Percentiles rank a stretch among this genome's conserved stretches.
Evolutionary conservation across 2,797 vertebrate species (phyloP).

Genomic region (Microctenopoma lineatum): DNA sequence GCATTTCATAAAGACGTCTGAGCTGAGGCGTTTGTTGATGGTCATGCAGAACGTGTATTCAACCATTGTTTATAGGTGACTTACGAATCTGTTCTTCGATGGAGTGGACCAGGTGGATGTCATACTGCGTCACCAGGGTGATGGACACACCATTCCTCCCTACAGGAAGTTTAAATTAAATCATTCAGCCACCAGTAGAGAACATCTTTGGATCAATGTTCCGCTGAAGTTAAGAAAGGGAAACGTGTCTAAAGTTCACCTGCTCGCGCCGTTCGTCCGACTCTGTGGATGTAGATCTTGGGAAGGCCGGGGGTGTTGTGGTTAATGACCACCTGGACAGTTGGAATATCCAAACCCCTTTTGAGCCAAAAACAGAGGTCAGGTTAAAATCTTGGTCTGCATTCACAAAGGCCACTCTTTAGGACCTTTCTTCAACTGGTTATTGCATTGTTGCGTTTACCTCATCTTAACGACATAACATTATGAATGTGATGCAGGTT

Average conservation of each 20-base stretch:
- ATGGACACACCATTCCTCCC: slow-evolving; percentile 91
- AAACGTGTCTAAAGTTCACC: slow-evolving; percentile 74
- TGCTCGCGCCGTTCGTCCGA: slow-evolving; percentile 95
- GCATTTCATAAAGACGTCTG: too few relatives aligned
- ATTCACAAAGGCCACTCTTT: too few relatives aligned
- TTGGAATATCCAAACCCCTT: slow-evolving; percentile 96
- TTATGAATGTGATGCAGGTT: too few relatives aligned
- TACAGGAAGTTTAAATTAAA: slow-evolving; percentile 54
- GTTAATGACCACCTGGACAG: slow-evolving; percentile 95
- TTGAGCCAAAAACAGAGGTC: neutral
- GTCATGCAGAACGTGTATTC: too few relatives aligned
- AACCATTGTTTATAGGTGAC: slow-evolving; percentile 28
- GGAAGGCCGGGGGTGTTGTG: slow-evolving; percentile 96
- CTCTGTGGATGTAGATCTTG: slow-evolving; percentile 96
- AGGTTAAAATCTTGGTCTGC: too few relatives aligned
- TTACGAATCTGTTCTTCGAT: slow-evolving; percentile 92
- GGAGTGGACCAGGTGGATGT: slow-evolving; percentile 93
- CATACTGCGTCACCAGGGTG: slow-evolving; percentile 96
- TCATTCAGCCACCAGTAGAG: neutral
- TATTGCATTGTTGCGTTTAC: too few relatives aligned
- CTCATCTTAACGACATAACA: too few relatives aligned
- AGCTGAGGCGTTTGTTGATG: too few relatives aligned
- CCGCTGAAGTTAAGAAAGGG: neutral
- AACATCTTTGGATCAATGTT: rapidly evolving
- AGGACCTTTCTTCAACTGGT: too few relatives aligned